A percentile compares a stretch with the other conserved stretches of the same genome.
Evolutionary conservation across 2,888 invertebrate species (phyloP).

Genomic region (Meliscaeva auricollis): DNA sequence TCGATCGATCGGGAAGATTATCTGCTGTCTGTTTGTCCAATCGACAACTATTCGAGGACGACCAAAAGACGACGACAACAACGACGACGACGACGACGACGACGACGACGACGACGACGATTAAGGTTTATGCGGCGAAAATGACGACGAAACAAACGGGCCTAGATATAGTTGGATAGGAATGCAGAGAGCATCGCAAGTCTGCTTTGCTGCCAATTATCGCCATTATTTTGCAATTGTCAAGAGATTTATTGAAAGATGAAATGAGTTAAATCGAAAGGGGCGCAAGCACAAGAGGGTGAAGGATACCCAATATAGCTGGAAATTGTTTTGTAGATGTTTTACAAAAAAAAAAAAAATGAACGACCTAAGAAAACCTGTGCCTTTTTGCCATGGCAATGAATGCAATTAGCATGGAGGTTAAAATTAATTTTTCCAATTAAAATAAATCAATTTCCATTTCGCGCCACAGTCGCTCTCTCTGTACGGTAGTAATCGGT

Average conservation of each 20-base stretch:
- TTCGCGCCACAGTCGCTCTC: constrained; percentile 30
- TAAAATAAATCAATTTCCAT: constrained; percentile 75
- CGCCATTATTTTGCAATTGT: constrained; percentile 76
- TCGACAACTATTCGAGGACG: constrained; percentile 51
- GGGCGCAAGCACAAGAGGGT: too few relatives aligned
- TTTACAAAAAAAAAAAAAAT: neutral
- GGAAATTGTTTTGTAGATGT: neutral
- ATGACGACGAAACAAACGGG: constrained; percentile 40
- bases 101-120: constrained; percentile 35
- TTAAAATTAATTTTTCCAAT: constrained; percentile 75
- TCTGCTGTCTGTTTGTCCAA: constrained; percentile 72
- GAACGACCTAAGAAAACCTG: neutral
- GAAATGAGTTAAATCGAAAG: constrained; percentile 56
- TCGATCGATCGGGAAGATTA: constrained; percentile 71
- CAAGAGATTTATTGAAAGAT: constrained; percentile 73
- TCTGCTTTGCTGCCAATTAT: constrained; percentile 69
- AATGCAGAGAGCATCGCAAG: constrained; percentile 33
- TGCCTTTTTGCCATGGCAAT: constrained; percentile 21
- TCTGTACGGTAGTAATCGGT: constrained; percentile 65
- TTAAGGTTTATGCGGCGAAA: too few relatives aligned
- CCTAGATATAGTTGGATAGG: constrained; percentile 39
- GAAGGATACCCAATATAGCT: neutral
- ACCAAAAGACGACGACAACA: constrained; percentile 24
- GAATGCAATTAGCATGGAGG: constrained; percentile 74
- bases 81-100: constrained; percentile 42